Evolutionary conservation across 2,888 invertebrate species (phyloP), one percentile per base, ranked within the genome.

Genomic region (Nomada goodeniana): DNA sequence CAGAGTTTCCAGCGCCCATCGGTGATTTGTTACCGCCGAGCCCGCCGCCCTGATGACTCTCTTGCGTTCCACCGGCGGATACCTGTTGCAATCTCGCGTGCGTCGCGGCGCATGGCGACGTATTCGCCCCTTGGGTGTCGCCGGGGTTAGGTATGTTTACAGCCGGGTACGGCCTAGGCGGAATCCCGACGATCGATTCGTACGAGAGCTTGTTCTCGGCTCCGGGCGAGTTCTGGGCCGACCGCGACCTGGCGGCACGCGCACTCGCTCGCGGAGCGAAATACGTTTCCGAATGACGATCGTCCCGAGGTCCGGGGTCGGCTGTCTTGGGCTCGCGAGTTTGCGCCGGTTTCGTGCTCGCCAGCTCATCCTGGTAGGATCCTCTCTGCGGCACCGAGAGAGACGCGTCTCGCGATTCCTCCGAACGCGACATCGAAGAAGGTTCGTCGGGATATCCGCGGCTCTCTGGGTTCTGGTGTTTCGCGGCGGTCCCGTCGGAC

Each of bases 91-190:
- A 15, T 15, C 57, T 77, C 0, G 59, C 75, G 1, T 47, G 76
- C 0, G 82, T 75, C 0, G 82, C 82, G 4, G 82, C 82, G 23
- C 82, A 81, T 0, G 82, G 82, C 0, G 82, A 82, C 11, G 50
- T 61, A 10, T 0, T 0, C 0, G 7, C n/a, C 0, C 5, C 50
- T 10, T 53, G 0, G 3, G 2, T 13, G 2, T 11, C 11, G 0
- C 4, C 11, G 0, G 67, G 72, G 2, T 15, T 26, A 1, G 0
- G 0, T n/a, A 80, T 68, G 0, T 74, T 81, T 20, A 81, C 0
- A 0, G n/a, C 15, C 2, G 63, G 7, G 1, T 18, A 26, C 7
- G 26, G 13, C 1, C 2, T 59, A 0, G 18, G 10, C 0, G 47
- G 2, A 0, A 67, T 44, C 0, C 67, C 65, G 0, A 73, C 20